A percentile compares a stretch with the other conserved stretches of the same genome.
Conservation (phyloP, 2,797 vertebrate genomes). For the Sarcoramphus papa region DNA sequence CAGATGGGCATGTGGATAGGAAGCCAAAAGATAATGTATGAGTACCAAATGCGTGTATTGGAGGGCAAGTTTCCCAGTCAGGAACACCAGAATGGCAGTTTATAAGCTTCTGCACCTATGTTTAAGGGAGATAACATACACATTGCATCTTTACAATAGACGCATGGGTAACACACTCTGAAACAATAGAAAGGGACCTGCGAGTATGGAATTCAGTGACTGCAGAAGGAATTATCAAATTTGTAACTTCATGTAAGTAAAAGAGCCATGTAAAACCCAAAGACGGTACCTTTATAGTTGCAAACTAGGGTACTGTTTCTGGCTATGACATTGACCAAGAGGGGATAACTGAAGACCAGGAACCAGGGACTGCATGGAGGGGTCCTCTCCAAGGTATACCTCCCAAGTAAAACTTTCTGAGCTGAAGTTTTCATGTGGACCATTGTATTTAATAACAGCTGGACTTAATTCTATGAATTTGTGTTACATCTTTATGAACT, state of each 20-base stretch:
- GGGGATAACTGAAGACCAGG: neutral
- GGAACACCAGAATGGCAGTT: constrained; percentile 35
- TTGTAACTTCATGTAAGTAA: neutral
- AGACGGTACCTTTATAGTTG: neutral
- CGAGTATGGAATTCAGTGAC: neutral
- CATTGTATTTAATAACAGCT: neutral
- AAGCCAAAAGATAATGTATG: constrained; percentile 70
- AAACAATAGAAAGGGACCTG: neutral
- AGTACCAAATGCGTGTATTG: constrained; percentile 67
- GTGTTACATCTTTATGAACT: neutral
- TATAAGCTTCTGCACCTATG: constrained; percentile 50
- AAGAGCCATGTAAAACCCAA: neutral
- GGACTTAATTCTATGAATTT: neutral
- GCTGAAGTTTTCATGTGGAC: neutral
- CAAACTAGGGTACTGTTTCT: neutral
- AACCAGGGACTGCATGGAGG: neutral
- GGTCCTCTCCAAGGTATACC: neutral
- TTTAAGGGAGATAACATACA: constrained; percentile 4
- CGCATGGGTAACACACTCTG: neutral
- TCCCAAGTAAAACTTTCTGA: neutral
- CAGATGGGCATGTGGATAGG: constrained; percentile 68
- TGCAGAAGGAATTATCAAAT: neutral
- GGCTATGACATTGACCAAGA: neutral
- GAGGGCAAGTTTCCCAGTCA: constrained; percentile 65
- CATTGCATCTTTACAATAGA: neutral